Percentiles rank a stretch among this genome's conserved stretches.
Conservation (phyloP, 2,797 vertebrate species). For the Philypnodon macrostomus region DNA sequence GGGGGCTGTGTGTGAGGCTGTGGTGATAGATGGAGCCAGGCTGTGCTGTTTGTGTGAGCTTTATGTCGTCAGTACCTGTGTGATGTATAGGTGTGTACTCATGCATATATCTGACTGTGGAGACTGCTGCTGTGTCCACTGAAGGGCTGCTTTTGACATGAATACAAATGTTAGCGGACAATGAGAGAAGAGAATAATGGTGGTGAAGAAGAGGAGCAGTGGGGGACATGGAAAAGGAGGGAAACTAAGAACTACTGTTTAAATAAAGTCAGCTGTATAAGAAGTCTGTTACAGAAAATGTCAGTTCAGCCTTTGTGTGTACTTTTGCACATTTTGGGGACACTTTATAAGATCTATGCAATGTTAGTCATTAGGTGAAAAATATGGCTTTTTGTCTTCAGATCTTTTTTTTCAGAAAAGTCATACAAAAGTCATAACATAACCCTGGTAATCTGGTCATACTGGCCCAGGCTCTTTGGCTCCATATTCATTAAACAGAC, state of each 20-base stretch:
- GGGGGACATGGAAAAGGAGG: constrained; percentile 16
- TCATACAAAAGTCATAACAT: too few relatives aligned
- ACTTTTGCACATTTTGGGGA: too few relatives aligned
- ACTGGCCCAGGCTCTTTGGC: too few relatives aligned
- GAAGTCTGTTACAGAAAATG: background rate
- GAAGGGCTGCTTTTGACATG: constrained; percentile 46
- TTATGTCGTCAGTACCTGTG: constrained; percentile 41
- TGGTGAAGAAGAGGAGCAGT: constrained; percentile 25
- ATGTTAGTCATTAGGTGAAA: too few relatives aligned
- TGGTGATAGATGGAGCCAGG: background rate
- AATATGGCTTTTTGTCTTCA: too few relatives aligned
- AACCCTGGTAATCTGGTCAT: too few relatives aligned
- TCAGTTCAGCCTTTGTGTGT: too few relatives aligned
- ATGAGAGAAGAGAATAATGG: constrained; percentile 45
- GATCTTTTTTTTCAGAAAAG: too few relatives aligned
- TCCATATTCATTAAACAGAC: too few relatives aligned
- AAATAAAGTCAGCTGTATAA: background rate
- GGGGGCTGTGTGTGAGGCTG: constrained; percentile 10
- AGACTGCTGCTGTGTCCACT: constrained; percentile 16
- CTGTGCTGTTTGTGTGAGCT: constrained; percentile 3
- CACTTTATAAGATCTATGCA: too few relatives aligned
- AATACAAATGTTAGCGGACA: constrained; percentile 41
- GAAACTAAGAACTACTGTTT: constrained; percentile 20
- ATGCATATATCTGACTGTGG: constrained; percentile 10
- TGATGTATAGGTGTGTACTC: constrained; percentile 3